These are phyloP conservation scores for Lethrus apterus DNA, from an alignment of 1,140 invertebrate species.

Conservation along the genomic window DNA sequence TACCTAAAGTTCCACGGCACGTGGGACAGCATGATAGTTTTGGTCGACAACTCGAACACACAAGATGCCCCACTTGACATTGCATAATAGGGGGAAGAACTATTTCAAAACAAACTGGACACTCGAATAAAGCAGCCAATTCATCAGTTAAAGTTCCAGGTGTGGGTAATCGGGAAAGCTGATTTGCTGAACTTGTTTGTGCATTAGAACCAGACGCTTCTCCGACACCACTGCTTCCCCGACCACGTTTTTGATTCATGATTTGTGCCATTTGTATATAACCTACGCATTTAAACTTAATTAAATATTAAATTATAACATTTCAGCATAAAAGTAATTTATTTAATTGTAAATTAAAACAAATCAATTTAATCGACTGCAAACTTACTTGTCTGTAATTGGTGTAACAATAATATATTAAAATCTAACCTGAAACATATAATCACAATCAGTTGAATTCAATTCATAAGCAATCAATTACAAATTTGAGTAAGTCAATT, in stretches of 20 bases:
- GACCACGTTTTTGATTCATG: slow-evolving; percentile 26
- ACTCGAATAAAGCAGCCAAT: slow-evolving; percentile 94
- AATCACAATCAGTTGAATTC: background rate
- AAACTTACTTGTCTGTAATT: background rate
- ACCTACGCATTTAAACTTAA: slow-evolving; percentile 2
- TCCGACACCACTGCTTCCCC: slow-evolving; percentile 6
- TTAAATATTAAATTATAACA: slow-evolving; percentile 5
- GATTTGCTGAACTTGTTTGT: slow-evolving; percentile 11
- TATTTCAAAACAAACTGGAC: slow-evolving; percentile 99
- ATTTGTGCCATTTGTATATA: slow-evolving; percentile 27
- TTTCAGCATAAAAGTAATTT: too few relatives aligned
- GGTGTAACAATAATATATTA: background rate
- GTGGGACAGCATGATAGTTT: slow-evolving; percentile 97
- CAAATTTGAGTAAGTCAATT: slow-evolving; percentile 1
- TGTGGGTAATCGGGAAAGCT: slow-evolving; percentile 35
- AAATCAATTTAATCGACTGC: background rate
- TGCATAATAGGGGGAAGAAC: slow-evolving; percentile 93
- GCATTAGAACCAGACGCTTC: slow-evolving; percentile 15
- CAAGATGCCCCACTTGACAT: slow-evolving; percentile 80
- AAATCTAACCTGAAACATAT: background rate
- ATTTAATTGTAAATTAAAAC: background rate
- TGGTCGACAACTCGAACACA: slow-evolving; percentile 91
- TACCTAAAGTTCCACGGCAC: slow-evolving; percentile 90
- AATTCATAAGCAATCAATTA: slow-evolving; percentile 2
- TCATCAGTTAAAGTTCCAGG: slow-evolving; percentile 67